Evolutionary conservation across 2,113 vertebrate genomes (phyloP), one percentile per base, ranked within the genome.

Genomic region (Anhinga rufa): DNA sequence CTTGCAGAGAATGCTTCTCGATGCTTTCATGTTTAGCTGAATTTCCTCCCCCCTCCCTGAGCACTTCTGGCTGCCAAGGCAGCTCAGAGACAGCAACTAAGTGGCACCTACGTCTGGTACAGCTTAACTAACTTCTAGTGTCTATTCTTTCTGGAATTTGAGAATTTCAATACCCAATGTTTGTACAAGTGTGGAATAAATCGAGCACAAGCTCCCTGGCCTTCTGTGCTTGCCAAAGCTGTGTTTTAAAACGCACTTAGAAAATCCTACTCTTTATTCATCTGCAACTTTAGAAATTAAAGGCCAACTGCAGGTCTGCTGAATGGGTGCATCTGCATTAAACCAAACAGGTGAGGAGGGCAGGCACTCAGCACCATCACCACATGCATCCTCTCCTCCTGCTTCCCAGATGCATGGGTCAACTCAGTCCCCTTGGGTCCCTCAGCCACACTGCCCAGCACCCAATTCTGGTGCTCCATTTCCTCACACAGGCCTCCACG

Each of bases 31-130:
- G 72, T 79, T 96, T 69, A 91, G 86, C 66, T 87, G 66, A 94
- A 84, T 69, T 76, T 90, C 51, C 60, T 52, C 14, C 46, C 38
- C n/a, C 48, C 32, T 77, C 54, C 68, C 46, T 17, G 13, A 96
- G 91, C 86, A 57, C 46, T 94, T 91, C 26, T 87, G 86, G 49
- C 84, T 96, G 96, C 88, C 94, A 97, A 96, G 71, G 38, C 88
- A 84, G 66, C 74, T 79, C 70, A 76, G 44, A 94, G 70, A 82
- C 86, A 86, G 86, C 76, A 84, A 60, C 83, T 26, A 96, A 97
- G 86, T 89, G 93, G 91, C 92, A 96, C 86, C 81, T 96, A 86
- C 97, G 97, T 96, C 97, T 97, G 94, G 94, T 93, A 92, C 62
- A 95, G 91, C 81, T 95, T 97, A 96, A 82, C 84, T 82, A 96